Base-by-base conservation (phyloP, 2,113 vertebrate species). In the Sinocyclocheilus grahami region DNA sequence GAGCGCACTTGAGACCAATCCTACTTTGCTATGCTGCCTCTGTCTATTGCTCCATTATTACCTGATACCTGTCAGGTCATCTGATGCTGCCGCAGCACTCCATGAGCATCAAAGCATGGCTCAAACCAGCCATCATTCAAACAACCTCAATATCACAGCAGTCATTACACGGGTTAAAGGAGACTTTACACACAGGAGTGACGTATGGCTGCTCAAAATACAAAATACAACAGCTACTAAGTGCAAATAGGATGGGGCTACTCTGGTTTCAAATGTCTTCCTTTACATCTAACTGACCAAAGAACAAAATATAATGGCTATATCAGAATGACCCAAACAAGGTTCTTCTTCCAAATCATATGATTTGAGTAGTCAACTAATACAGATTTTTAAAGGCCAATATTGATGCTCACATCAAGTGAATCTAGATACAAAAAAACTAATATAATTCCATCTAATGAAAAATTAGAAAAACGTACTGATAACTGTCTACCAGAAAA, bases 41-140 rank as follows among this genome's bases (percentile, higher is more conserved):
- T 53, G 63, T 58, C 60, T 63, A 51, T 51, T 78, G 84, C 12
- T 77, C 37, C 75, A 53, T 83, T 33, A 85, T 78, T 83, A 63
- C 46, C 72, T 69, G 79, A 55, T 81, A 65, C 22, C 77, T n/a
- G 39, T 67, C 51, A 72, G 55, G 62, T 77, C 62, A 62, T 60
- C 53, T 58, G 37, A 48, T 69, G 62, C 16, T 53, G 4, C 20
- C 14, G 22, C 76, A 24, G 22, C 51, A 60, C 81, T 69, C 24
- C 20, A 82, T 3, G 14, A 71, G 48, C 75, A 87, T 84, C n/a
- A 79, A 72, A 63, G 53, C 76, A 62, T 3, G 18, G n/a, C 79
- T 48, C 60, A 20, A 48, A n/a, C 39, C 60, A 30, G 39, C 62
- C 37, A 53, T 67, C 79, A 20, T 27, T 82, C 79, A 82, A 30